These are phyloP conservation scores for Macaca mulatta DNA, from an alignment of 2,113 vertebrate species.

Conservation along the genomic window DNA sequence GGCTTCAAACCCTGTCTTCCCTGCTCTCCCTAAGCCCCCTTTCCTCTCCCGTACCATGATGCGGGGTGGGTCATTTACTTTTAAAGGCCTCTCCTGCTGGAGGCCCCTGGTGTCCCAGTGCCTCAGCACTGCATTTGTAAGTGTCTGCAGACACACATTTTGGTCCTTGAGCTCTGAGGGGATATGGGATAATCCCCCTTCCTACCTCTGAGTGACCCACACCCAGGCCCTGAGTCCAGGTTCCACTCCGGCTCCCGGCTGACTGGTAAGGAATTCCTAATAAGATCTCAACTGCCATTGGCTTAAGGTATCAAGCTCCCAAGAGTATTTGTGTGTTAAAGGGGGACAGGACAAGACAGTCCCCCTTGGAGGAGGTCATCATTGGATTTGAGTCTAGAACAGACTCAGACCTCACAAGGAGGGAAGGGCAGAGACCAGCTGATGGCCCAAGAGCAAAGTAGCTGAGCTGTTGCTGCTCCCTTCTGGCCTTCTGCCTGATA, in stretches of 20 bases:
- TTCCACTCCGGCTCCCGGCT: not conserved
- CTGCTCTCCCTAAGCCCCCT: not conserved
- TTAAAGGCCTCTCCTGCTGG: not conserved
- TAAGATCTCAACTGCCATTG: not conserved
- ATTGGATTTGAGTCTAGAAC: not conserved
- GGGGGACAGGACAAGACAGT: not conserved
- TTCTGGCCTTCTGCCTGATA: not conserved
- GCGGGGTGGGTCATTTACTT: not conserved
- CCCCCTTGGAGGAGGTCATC: not conserved
- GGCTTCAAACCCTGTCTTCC: not conserved
- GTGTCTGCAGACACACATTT: not conserved
- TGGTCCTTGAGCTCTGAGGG: not conserved
- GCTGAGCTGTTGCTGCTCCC: not conserved
- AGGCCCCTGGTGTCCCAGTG: not conserved
- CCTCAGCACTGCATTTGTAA: not conserved
- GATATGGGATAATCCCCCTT: not conserved
- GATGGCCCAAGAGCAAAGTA: not conserved
- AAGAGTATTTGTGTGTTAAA: not conserved
- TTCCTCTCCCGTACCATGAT: not conserved
- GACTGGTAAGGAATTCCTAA: not conserved
- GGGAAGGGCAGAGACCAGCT: not conserved
- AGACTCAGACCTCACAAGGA: not conserved
- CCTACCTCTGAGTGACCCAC: not conserved
- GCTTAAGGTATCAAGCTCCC: not conserved
- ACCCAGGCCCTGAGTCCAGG: not conserved